Percentiles rank a stretch among this genome's conserved stretches.
Evolutionary conservation across 2,797 vertebrate species (phyloP).

Genomic region (Sciaenops ocellatus): DNA sequence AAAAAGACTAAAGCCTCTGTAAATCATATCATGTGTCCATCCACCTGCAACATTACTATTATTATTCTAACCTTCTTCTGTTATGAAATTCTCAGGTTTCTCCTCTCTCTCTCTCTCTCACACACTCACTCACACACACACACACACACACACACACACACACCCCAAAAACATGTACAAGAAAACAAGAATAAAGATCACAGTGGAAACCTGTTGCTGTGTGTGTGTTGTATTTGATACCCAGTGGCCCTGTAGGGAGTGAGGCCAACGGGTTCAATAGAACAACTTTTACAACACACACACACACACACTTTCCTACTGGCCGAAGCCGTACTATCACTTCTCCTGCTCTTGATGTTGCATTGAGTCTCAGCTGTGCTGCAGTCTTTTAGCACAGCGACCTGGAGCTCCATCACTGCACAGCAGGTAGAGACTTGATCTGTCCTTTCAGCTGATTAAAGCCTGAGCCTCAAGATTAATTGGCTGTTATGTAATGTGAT

Average conservation of each 20-base stretch:
- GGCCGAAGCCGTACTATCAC: background rate
- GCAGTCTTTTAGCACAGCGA: background rate
- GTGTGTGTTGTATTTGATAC: slow-evolving; percentile 26
- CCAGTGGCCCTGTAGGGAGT: slow-evolving; percentile 24
- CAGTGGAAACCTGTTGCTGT: slow-evolving; percentile 17
- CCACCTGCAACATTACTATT: background rate
- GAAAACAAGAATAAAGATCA: slow-evolving; percentile 21
- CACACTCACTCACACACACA: background rate
- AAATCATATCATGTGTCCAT: background rate
- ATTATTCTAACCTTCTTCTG: background rate
- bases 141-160: background rate
- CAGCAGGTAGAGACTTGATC: slow-evolving; percentile 6
- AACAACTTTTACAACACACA: background rate
- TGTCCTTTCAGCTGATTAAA: background rate
- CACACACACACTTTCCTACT: background rate
- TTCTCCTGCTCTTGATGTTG: background rate
- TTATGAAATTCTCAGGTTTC: background rate
- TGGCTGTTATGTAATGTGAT: background rate
- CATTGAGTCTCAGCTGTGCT: background rate
- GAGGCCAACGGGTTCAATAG: slow-evolving; percentile 29
- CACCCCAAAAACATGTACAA: background rate
- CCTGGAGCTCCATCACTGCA: slow-evolving; percentile 1
- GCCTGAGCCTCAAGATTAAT: background rate
- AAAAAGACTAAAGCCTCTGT: background rate
- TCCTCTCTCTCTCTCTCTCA: background rate